Evolutionary conservation across 2,113 vertebrate species (phyloP).

Genomic region (Hippocampus mohnikei): DNA sequence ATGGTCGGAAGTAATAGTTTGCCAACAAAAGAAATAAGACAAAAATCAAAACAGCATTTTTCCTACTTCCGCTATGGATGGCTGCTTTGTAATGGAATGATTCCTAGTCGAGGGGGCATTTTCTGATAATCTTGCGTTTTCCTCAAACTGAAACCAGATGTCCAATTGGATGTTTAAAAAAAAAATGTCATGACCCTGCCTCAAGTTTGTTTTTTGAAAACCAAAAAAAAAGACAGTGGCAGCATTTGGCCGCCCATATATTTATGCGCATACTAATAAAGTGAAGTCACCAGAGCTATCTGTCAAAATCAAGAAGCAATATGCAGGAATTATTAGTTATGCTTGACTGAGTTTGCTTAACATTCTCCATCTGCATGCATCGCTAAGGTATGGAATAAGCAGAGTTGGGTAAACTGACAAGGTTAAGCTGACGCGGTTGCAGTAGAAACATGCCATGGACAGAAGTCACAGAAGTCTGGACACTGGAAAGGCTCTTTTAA

Average conservation of each 20-base stretch:
- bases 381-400: conserved; percentile 67
- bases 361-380: conserved; percentile 70
- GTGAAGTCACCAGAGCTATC: conserved; percentile 58
- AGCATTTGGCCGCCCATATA: conserved; percentile 56
- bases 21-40: conserved; percentile 33
- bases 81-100: conserved; percentile 14
- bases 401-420: conserved; percentile 61
- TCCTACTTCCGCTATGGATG: conserved; percentile 2
- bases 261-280: conserved; percentile 73
- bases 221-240: conserved; percentile 47
- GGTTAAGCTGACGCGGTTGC: conserved; percentile 67
- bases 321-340: conserved; percentile 75
- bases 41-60: conserved; percentile 9
- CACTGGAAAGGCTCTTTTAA: conserved; percentile 39
- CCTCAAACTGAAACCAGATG: conserved; percentile 43
- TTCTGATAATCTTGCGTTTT: conserved; percentile 13
- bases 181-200: conserved; percentile 47
- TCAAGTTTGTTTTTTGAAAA: conserved; percentile 30
- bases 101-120: not conserved
- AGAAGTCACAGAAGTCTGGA: conserved; percentile 54
- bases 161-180: conserved; percentile 29
- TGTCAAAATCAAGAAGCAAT: conserved; percentile 65
- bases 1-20: conserved; percentile 8
- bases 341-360: conserved; percentile 71
- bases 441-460: conserved; percentile 53